Evolutionary conservation across 2,113 vertebrate species (phyloP).

Genomic region (Salminus brasiliensis): DNA sequence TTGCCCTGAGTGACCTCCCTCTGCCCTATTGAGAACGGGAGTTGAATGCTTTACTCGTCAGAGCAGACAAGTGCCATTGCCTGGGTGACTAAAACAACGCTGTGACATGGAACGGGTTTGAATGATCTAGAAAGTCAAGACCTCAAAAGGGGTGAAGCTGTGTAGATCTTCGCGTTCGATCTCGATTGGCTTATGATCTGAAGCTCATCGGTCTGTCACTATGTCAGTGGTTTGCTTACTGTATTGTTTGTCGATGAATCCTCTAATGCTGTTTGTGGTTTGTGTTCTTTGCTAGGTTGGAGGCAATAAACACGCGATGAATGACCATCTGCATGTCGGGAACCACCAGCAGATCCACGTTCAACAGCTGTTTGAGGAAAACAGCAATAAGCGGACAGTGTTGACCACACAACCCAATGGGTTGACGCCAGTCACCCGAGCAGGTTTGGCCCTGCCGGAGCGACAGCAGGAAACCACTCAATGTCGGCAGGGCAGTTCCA

Average conservation of each 20-base stretch:
- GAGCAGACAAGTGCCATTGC: not conserved
- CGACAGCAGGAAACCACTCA: conserved; percentile 82
- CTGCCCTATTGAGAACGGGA: not conserved
- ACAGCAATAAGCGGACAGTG: conserved; percentile 91
- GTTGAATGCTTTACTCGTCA: conserved; percentile 9
- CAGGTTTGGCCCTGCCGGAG: conserved; percentile 82
- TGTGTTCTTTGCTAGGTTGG: conserved; percentile 78
- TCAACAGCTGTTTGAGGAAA: conserved; percentile 92
- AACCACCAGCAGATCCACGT: conserved; percentile 87
- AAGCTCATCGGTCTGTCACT: not conserved
- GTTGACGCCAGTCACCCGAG: conserved; percentile 80
- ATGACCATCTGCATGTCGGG: conserved; percentile 81
- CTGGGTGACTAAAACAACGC: not conserved
- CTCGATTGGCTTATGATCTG: not conserved
- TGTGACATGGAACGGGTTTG: not conserved
- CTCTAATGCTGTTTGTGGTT: conserved; percentile 29
- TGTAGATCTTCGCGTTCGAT: not conserved
- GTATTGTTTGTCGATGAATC: not conserved
- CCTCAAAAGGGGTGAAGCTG: not conserved
- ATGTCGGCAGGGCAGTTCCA: conserved; percentile 85
- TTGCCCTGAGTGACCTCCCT: not conserved
- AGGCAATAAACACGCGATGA: conserved; percentile 86
- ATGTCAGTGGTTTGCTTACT: not conserved
- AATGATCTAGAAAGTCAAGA: not conserved
- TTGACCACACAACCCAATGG: conserved; percentile 93